phyloP scores from a whole-genome alignment of 2,888 invertebrate genomes.

The Xylota sylvarum region DNA sequence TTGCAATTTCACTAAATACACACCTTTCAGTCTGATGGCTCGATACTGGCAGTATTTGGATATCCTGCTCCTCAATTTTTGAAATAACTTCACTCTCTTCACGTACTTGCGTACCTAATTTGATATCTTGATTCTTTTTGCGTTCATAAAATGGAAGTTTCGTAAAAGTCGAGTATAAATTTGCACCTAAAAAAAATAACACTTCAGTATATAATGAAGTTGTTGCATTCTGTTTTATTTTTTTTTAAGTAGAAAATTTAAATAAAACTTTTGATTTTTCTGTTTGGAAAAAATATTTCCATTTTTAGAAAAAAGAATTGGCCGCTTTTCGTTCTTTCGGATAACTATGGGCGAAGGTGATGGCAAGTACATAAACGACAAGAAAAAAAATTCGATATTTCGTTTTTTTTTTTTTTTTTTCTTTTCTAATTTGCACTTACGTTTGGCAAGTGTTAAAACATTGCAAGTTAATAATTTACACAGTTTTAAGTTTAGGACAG shows the following conservation, averaged over 20 bases:
- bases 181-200: conserved; percentile 14
- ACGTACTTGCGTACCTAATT: background rate
- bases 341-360: conserved; percentile 1
- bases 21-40: conserved; percentile 29
- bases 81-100: background rate
- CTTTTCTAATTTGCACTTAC: conserved; percentile 20
- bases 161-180: conserved; percentile 3
- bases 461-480: background rate
- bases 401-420: background rate
- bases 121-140: conserved; percentile 3
- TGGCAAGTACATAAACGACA: background rate
- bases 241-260: background rate
- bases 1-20: background rate
- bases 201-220: too few species aligned
- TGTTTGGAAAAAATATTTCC: background rate
- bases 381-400: conserved; percentile 9
- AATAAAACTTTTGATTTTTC: background rate
- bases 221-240: background rate
- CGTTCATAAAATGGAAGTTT: conserved; percentile 12
- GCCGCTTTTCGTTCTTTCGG: background rate
- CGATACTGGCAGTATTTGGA: conserved; percentile 17
- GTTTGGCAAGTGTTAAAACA: conserved; percentile 8
- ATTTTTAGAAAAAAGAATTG: conserved; percentile 7
- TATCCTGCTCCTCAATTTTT: background rate
- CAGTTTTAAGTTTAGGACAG: background rate